Conservation (phyloP, 53 echinoderm and acorn worm genomes). For the Zoroaster sp. region DNA sequence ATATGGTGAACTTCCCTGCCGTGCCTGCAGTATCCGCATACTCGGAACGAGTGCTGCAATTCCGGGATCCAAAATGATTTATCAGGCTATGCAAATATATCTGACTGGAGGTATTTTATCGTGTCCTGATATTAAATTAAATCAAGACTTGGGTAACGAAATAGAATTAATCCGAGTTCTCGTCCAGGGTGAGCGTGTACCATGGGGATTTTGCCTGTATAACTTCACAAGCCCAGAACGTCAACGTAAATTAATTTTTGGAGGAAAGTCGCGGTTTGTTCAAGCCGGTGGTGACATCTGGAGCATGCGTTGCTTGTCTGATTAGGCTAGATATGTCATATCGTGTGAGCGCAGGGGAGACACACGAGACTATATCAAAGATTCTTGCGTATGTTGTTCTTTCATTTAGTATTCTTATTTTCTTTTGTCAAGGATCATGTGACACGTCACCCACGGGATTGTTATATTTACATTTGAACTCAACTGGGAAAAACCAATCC, state of each 20-base stretch:
- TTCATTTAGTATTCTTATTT: no score
- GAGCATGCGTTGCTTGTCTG: background rate
- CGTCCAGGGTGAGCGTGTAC: conserved; percentile 20
- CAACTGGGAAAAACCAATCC: no score
- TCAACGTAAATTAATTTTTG: background rate
- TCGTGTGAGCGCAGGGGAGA: no score
- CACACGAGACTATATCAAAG: no score
- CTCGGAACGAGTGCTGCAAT: no score
- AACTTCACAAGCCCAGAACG: background rate
- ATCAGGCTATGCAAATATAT: background rate
- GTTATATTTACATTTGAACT: no score
- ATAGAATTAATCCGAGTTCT: conserved; percentile 19
- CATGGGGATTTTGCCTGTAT: conserved; percentile 1
- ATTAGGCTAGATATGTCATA: background rate
- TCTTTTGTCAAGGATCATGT: no score
- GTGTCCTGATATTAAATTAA: conserved; percentile 24
- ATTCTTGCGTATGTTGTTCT: no score
- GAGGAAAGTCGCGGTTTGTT: background rate
- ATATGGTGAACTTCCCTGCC: no score
- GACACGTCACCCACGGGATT: no score
- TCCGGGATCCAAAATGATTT: no score
- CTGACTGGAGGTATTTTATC: background rate
- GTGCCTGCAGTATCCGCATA: no score
- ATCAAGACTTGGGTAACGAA: background rate
- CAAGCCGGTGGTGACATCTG: conserved; percentile 2